Percentiles rank a stretch among this genome's conserved stretches.
Conservation (phyloP, 2,888 invertebrate species). For the Rhagonycha fulva region DNA sequence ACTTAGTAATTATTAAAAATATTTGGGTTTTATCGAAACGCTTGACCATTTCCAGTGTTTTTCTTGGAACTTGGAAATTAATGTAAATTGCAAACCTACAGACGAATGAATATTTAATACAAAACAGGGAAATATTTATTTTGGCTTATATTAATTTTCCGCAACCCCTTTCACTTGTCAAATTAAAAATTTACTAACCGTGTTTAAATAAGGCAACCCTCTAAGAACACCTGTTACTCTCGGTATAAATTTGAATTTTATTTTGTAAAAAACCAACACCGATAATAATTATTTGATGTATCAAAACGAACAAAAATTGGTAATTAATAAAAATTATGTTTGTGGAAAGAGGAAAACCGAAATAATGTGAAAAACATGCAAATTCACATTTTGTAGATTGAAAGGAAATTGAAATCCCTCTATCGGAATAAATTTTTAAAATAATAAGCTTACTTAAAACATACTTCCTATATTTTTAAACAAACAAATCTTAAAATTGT, state of each 20-base stretch:
- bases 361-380: background rate
- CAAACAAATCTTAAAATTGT: background rate
- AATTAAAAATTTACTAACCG: constrained; percentile 9
- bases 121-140: background rate
- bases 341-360: background rate
- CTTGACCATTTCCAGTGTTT: no score
- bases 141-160: background rate
- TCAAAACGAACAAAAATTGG: background rate
- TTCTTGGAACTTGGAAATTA: background rate
- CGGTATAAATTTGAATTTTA: background rate
- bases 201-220: background rate
- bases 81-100: background rate
- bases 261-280: background rate
- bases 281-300: background rate
- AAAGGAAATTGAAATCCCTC: background rate
- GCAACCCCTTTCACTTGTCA: background rate
- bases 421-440: background rate
- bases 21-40: background rate
- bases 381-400: background rate
- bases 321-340: background rate
- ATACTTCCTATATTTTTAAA: background rate
- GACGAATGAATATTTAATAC: background rate
- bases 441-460: background rate
- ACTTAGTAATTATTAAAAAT: no score
- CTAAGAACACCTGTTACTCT: background rate